Percentiles rank a stretch among this genome's conserved stretches.
Evolutionary conservation across 1,140 invertebrate species (phyloP).

Genomic region (Schlechtendalia chinensis): DNA sequence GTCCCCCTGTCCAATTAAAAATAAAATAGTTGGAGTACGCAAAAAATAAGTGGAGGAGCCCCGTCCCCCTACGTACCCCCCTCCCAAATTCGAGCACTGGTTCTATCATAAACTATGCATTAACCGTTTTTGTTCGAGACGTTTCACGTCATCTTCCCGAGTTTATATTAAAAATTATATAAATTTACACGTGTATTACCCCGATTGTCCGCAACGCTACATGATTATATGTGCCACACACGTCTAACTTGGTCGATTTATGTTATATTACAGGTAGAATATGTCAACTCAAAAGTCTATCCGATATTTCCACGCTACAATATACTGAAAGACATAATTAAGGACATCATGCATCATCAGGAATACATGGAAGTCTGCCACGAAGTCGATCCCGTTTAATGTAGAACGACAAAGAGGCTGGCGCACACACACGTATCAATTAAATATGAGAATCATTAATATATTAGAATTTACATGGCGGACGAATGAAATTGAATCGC

Average conservation of each 20-base stretch:
- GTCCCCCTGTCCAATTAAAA: no score
- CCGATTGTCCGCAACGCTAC: no score
- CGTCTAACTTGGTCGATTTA: slow-evolving; percentile 46
- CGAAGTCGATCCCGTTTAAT: slow-evolving; percentile 65
- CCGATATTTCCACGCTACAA: slow-evolving; percentile 90
- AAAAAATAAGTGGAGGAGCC: no score
- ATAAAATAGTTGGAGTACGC: no score
- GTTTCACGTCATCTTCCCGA: no score
- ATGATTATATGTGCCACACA: background rate
- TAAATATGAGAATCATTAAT: background rate
- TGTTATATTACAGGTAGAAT: slow-evolving; percentile 70
- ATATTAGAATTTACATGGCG: no score
- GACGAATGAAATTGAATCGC: background rate
- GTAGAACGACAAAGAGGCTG: background rate
- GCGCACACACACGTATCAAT: background rate
- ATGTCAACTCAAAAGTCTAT: slow-evolving; percentile 84
- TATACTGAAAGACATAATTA: slow-evolving; percentile 93
- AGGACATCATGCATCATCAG: slow-evolving; percentile 88
- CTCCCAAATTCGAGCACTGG: no score
- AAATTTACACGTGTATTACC: no score
- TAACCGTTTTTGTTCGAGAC: no score
- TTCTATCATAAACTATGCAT: no score
- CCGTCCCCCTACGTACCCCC: no score
- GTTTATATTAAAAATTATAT: no score
- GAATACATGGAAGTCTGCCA: slow-evolving; percentile 95